These are phyloP conservation scores for Dysdera silvatica DNA, from an alignment of 1,140 invertebrate species.

Conservation along the genomic window DNA sequence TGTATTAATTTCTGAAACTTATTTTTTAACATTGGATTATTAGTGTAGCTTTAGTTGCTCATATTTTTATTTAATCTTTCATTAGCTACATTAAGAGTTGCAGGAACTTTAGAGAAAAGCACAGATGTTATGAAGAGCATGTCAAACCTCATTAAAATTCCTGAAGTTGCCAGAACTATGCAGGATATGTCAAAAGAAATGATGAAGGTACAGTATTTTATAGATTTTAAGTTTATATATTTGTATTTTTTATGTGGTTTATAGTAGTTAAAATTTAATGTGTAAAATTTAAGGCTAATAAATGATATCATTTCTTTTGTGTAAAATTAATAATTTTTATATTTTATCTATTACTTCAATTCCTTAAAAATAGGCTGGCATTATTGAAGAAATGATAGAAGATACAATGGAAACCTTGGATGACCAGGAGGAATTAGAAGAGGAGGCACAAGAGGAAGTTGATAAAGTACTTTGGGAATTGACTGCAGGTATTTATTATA, in stretches of 20 bases:
- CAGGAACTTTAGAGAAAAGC: conserved; percentile 82
- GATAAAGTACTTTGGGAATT: conserved; percentile 95
- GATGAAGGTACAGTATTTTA: conserved; percentile 61
- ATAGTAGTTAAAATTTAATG: not conserved
- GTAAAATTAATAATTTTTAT: not conserved
- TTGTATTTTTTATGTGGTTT: not conserved
- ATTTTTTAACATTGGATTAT: too few relatives aligned
- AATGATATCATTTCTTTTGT: too few relatives aligned
- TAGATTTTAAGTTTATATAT: too few relatives aligned
- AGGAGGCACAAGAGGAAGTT: conserved; percentile 84
- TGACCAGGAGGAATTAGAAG: conserved; percentile 84
- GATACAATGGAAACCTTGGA: conserved; percentile 90
- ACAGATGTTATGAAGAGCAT: conserved; percentile 96
- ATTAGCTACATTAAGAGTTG: conserved; percentile 73
- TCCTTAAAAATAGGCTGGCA: conserved; percentile 62
- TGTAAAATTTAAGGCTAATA: too few relatives aligned
- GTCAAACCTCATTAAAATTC: conserved; percentile 79
- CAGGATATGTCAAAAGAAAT: conserved; percentile 96
- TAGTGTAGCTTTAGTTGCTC: too few relatives aligned
- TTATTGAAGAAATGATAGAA: conserved; percentile 98
- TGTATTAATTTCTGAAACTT: too few relatives aligned
- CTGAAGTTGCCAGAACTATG: conserved; percentile 93
- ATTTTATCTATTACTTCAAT: not conserved
- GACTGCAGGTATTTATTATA: conserved; percentile 59
- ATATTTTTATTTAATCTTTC: conserved; percentile 26